Percentiles rank a stretch among this genome's conserved stretches.
Conservation (phyloP, 64 coral and sea anemone genomes). For the Montipora efflorescens region DNA sequence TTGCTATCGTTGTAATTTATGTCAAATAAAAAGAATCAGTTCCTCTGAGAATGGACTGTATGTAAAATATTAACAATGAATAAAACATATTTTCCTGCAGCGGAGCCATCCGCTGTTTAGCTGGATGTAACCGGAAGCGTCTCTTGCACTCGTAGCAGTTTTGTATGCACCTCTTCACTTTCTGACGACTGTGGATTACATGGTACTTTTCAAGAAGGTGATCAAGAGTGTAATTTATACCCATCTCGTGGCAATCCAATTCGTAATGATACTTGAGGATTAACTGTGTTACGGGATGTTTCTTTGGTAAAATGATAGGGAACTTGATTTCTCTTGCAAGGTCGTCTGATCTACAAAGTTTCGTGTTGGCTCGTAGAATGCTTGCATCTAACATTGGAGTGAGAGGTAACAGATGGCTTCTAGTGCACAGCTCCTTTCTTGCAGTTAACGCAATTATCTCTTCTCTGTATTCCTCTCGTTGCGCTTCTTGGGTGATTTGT, state of each 20-base stretch:
- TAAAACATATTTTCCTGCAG: not conserved
- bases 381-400: constrained; percentile 58
- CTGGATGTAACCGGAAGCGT: not conserved
- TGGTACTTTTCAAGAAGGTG: constrained; percentile 62
- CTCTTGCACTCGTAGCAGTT: constrained; percentile 33
- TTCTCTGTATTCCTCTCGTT: constrained; percentile 56
- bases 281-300: constrained; percentile 57
- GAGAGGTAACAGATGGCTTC: constrained; percentile 44
- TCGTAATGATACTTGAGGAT: constrained; percentile 81
- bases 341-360: constrained; percentile 58
- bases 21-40: no score
- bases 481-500: constrained; percentile 63
- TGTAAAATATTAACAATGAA: no score
- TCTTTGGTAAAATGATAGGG: constrained; percentile 66
- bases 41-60: no score
- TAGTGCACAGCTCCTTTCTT: constrained; percentile 33
- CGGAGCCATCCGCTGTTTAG: constrained; percentile 32
- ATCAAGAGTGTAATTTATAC: constrained; percentile 70
- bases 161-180: constrained; percentile 25
- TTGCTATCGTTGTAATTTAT: no score
- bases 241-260: constrained; percentile 52
- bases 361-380: constrained; percentile 68
- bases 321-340: constrained; percentile 63
- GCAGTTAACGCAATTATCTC: constrained; percentile 34
- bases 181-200: constrained; percentile 53